Evolutionary conservation across 2,797 vertebrate genomes (phyloP).

Genomic region (Spondyliosoma cantharus): DNA sequence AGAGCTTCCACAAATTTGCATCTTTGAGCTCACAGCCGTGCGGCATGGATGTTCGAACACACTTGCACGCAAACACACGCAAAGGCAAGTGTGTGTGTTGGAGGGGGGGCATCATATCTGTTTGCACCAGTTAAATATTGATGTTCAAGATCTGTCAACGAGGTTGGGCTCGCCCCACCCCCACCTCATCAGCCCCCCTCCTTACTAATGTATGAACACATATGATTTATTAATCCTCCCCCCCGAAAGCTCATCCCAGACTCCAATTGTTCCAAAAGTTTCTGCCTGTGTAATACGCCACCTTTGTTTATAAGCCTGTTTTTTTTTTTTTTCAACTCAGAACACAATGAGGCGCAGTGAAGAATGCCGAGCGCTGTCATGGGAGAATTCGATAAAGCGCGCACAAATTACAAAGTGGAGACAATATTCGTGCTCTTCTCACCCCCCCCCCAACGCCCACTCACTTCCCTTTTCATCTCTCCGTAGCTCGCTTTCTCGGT

Average conservation of each 20-base stretch:
- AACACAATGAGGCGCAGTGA: slow-evolving; percentile 68
- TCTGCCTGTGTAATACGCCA: slow-evolving; percentile 72
- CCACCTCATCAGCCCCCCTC: slow-evolving; percentile 66
- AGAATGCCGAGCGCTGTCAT: slow-evolving; percentile 66
- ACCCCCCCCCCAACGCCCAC: slow-evolving; percentile 13
- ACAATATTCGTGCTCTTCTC: slow-evolving; percentile 50
- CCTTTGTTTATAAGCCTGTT: slow-evolving; percentile 72
- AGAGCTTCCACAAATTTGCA: neutral
- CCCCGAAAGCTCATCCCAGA: slow-evolving; percentile 50
- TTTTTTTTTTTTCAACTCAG: slow-evolving; percentile 44
- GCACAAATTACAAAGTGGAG: slow-evolving; percentile 77
- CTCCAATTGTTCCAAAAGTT: slow-evolving; percentile 76
- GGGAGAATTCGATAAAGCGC: slow-evolving; percentile 77
- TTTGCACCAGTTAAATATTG: slow-evolving; percentile 80
- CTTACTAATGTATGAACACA: slow-evolving; percentile 83
- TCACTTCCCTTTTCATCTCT: slow-evolving; percentile 69
- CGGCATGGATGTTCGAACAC: neutral
- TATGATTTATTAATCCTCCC: slow-evolving; percentile 82
- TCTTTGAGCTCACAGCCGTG: neutral
- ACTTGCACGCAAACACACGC: neutral
- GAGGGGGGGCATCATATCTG: slow-evolving; percentile 59
- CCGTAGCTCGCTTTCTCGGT: slow-evolving; percentile 51
- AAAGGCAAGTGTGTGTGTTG: neutral
- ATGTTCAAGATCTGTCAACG: slow-evolving; percentile 71
- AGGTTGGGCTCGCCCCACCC: slow-evolving; percentile 62